Base-by-base conservation (phyloP, 1,140 invertebrate species). In the Diorhabda sublineata region DNA sequence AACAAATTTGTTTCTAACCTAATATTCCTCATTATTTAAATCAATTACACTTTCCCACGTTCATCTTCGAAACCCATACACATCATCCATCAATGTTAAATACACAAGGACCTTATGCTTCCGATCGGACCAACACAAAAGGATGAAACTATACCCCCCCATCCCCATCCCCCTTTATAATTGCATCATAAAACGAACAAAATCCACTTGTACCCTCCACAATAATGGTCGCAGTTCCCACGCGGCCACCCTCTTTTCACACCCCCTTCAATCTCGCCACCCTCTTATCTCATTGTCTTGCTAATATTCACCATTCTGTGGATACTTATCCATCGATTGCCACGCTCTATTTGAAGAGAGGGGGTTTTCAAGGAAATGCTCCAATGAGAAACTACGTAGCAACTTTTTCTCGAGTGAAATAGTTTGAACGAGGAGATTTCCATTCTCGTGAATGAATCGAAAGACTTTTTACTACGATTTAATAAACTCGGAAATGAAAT, bases 91-190 rank as follows among this genome's bases (percentile, higher is more conserved):
- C 61, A 62, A 62, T 44, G 45, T 62, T 62, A 62, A 62, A 62
- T 62, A 62, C 61, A 62, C 61, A 62, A 62, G 42, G 44, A 62
- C 61, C 61, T 7, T 62, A 62, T 62, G 61, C 61, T 47, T 62
- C 61, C 61, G 61, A 44, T 11, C 11, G 61, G 11, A 44, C n/a
- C 8, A 44, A 62, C 61, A 62, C 42, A 62, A 62, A 62, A 43
- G 61, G 61, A 62, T 62, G 61, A 44, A 42, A 62, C 7, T 44
- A 11, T 3, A 42, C 43, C 43, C 42, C 61, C 42, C 42, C n/a
- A n/a, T n/a, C 9, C 5, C 8, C 9, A n/a, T 43, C 42, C 11
- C 41, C 8, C 58, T 6, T 42, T 6, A 45, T 62, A 62, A 62
- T 62, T 62, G 61, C 61, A 44, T 62, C 42, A 62, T 62, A 62